Evolutionary conservation across 2,113 vertebrate species (phyloP).

Genomic region (Bubo scandiacus): DNA sequence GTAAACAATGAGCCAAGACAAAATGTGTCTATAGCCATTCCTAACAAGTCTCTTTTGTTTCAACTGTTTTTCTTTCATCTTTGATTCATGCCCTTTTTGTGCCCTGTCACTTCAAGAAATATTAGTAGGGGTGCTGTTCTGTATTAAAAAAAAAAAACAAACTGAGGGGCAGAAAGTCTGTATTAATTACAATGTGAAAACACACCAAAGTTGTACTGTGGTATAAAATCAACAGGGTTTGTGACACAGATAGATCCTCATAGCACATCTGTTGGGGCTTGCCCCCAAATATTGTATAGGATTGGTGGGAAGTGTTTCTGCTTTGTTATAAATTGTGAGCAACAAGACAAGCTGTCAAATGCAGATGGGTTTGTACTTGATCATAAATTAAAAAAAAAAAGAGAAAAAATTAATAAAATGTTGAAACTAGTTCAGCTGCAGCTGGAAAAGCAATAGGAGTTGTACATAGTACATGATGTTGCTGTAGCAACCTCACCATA

Average conservation of each 20-base stretch:
- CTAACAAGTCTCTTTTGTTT: not conserved
- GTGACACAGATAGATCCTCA: not conserved
- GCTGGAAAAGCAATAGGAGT: not conserved
- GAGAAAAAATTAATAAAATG: not conserved
- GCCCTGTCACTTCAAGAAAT: not conserved
- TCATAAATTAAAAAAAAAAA: not conserved
- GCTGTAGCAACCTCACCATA: constrained; percentile 12
- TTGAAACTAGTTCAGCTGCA: constrained; percentile 16
- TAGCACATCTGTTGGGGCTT: not conserved
- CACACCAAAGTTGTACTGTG: not conserved
- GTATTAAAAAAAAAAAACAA: not conserved
- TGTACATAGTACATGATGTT: not conserved
- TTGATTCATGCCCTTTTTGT: not conserved
- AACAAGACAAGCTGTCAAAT: constrained; percentile 9
- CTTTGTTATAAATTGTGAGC: constrained; percentile 30
- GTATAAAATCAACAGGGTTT: not conserved
- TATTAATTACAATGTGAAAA: not conserved
- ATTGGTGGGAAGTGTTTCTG: constrained; percentile 1
- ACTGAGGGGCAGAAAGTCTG: not conserved
- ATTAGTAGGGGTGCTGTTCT: not conserved
- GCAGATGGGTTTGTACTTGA: constrained; percentile 33
- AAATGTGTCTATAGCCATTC: not conserved
- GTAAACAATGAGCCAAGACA: not conserved
- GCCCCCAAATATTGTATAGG: not conserved
- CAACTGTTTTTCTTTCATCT: not conserved